Evolutionary conservation across 2,888 invertebrate genomes (phyloP), one percentile per base, ranked within the genome.

Genomic region (Tenthredo notha): DNA sequence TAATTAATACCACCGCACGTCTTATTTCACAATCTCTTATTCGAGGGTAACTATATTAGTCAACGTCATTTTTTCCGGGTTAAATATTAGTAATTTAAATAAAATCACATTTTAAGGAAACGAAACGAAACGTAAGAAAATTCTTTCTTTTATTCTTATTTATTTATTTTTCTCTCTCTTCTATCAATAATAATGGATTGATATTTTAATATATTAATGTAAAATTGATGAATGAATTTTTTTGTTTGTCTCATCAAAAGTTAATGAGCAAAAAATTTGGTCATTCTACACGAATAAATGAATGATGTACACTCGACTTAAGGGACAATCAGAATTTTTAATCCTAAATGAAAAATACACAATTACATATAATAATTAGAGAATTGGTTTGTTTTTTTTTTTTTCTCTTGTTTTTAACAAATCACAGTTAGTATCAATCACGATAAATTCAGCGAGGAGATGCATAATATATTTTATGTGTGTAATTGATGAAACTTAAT

Each of bases 381-480:
- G n/a, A 43, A 10, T 43, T 10, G 9, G 12, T 33, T 33, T 33
- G 33, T 18, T 15, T 67, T 4, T 29, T 33, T 33, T 0, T 33
- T 33, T 6, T 33, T 54, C 7, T 54, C n/a, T 67, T 67, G 0
- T 29, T 25, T 21, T 21, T 21, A 10, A 43, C 21, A 74, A 74
- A 74, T 74, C 72, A 43, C 72, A 74, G 72, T 61, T 12, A 61
- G 54, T 33, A 67, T 25, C 21, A 74, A 74, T 74, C 72, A 43
- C 40, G 25, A 43, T 43, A 2, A 74, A 74, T 74, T n/a, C 21
- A 25, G 29, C 29, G 10, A 77, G 50, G 25, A 77, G 54, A 77
- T 77, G 75, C 75, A 47, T 40, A 40, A 9, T 61, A 25, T 25
- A 61, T 25, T 25, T 25, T 12, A 54, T 54, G 61, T 25, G 61